Conservation (phyloP, 2,888 invertebrate genomes). For the Pardosa pseudoannulata region DNA sequence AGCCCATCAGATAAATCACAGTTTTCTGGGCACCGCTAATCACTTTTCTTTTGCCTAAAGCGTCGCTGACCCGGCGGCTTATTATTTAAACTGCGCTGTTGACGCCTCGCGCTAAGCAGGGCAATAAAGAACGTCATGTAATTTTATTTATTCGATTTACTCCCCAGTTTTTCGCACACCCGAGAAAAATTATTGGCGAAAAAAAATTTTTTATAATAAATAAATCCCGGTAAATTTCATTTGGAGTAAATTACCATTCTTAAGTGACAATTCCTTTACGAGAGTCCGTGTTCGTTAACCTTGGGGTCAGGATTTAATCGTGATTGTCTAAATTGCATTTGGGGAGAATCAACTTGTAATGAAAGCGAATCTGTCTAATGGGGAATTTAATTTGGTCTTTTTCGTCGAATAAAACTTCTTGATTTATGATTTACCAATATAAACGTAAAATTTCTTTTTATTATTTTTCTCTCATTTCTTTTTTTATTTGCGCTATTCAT, state of each 20-base stretch:
- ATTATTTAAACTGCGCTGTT: constrained; percentile 53
- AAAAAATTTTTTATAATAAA: background rate
- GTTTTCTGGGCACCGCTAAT: constrained; percentile 39
- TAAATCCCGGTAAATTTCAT: background rate
- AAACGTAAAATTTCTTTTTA: no score
- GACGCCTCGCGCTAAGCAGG: constrained; percentile 35
- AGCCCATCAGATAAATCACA: constrained; percentile 64
- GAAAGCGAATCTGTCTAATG: no score
- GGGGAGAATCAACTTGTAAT: background rate
- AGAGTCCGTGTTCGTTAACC: background rate
- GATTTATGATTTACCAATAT: no score
- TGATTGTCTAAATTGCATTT: background rate
- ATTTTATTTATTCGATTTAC: constrained; percentile 39
- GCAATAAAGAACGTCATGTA: constrained; percentile 64
- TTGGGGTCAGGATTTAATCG: background rate
- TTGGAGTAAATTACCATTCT: background rate
- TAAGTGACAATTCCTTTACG: background rate
- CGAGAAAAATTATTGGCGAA: no score
- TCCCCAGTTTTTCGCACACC: no score
- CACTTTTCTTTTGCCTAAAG: constrained; percentile 33
- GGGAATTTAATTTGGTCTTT: no score
- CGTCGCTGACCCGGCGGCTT: constrained; percentile 59
- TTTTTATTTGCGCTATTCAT: no score
- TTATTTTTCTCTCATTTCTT: no score
- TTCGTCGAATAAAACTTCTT: no score